Percentiles rank a stretch among this genome's conserved stretches.
Evolutionary conservation across 2,888 invertebrate genomes (phyloP).

Genomic region (Ormyrus labotus): DNA sequence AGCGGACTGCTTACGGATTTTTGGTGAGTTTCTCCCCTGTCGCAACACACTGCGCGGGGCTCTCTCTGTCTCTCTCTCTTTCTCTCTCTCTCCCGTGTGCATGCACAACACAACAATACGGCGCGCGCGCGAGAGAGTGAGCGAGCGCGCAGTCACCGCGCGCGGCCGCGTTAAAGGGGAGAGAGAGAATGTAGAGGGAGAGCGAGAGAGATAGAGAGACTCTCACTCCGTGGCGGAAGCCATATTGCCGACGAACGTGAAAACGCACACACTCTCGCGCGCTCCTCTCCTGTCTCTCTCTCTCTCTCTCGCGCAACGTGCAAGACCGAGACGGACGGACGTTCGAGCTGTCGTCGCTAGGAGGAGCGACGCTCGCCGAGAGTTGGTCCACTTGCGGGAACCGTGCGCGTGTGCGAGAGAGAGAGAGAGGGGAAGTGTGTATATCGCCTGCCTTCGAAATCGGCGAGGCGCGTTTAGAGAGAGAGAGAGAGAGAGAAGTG

Average conservation of each 20-base stretch:
- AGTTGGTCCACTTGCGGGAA: not conserved
- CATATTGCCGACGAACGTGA: conserved; percentile 73
- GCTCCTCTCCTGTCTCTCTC: not conserved
- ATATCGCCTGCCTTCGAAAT: too few species aligned
- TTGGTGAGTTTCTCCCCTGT: not conserved
- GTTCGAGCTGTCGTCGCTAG: conserved; percentile 26
- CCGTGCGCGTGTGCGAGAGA: too few species aligned
- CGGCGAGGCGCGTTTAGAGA: too few species aligned
- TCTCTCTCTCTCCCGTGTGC: conserved; percentile 16
- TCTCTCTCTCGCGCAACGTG: conserved; percentile 38
- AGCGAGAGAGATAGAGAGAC: conserved; percentile 53
- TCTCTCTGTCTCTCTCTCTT: conserved; percentile 12
- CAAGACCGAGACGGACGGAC: conserved; percentile 37
- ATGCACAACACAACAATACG: not conserved
- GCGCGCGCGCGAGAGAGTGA: too few species aligned
- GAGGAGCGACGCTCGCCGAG: conserved; percentile 45
- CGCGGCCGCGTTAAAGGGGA: not conserved
- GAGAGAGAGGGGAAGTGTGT: too few species aligned
- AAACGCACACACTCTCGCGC: conserved; percentile 57
- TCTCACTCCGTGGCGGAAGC: conserved; percentile 73
- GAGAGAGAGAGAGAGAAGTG: too few species aligned
- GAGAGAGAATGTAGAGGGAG: not conserved
- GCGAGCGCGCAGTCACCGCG: not conserved
- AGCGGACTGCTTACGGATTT: too few species aligned
- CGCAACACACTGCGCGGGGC: not conserved